Percentiles rank a stretch among this genome's conserved stretches.
Evolutionary conservation across 53 echinoderm and acorn worm species (phyloP).

Genomic region (Echinometra lucunter): DNA sequence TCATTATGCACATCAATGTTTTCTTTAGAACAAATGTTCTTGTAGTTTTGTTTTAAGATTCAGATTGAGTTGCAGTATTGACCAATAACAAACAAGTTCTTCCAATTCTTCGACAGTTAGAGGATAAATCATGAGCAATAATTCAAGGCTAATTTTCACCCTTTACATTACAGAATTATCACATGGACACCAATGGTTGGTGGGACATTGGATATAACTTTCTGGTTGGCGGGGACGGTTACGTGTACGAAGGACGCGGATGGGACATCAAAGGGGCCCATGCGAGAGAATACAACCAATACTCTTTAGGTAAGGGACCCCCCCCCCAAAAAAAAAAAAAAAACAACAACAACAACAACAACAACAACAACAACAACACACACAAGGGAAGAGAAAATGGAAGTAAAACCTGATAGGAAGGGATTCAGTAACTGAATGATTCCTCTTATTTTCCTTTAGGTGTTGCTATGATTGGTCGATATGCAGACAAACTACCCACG

Average conservation of each 20-base stretch:
- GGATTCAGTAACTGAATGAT: neutral
- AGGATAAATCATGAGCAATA: too few species aligned
- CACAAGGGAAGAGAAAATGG: too few species aligned
- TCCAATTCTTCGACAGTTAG: too few species aligned
- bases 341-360: too few species aligned
- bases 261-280: slow-evolving; percentile 68
- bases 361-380: too few species aligned
- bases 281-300: slow-evolving; percentile 66
- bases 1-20: too few species aligned
- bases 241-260: slow-evolving; percentile 75
- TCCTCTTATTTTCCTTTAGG: neutral
- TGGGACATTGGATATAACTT: slow-evolving; percentile 75
- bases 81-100: too few species aligned
- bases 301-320: slow-evolving; percentile 72
- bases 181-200: slow-evolving; percentile 73
- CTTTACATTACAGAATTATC: slow-evolving; percentile 54
- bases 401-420: neutral
- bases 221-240: slow-evolving; percentile 72
- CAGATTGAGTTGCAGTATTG: too few species aligned
- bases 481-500: neutral
- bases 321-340: too few species aligned
- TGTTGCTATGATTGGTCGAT: neutral
- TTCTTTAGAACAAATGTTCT: too few species aligned
- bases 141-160: too few species aligned
- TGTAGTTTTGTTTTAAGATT: too few species aligned